Evolutionary conservation across 1,140 invertebrate genomes (phyloP), one percentile per base, ranked within the genome.

Genomic region (Probaryconus sp.): DNA sequence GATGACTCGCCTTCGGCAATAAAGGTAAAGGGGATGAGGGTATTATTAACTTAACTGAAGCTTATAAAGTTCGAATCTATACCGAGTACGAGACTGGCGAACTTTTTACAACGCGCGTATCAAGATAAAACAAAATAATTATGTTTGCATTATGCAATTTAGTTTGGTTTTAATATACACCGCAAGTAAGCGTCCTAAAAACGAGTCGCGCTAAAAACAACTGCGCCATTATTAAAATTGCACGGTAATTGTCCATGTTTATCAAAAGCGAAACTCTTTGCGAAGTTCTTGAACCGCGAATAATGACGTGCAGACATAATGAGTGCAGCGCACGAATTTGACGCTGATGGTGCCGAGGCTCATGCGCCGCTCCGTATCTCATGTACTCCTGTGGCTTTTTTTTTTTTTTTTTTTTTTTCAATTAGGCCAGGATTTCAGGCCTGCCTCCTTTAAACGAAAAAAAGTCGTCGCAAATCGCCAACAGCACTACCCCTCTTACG

Each of bases 401-500:
- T 40, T 51, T 42, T 31, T 7, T n/a, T 42, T 43, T 18, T 55
- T 50, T 38, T 33, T 61, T 53, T 70, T 76, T 60, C 51, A 73
- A 70, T 55, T 72, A 73, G 56, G 70, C 67, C 60, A 56, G 47
- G 7, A 30, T 47, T 58, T 35, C 64, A 37, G 63, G 16, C 31
- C 53, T 14, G 65, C 58, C 38, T 56, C 33, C 47, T 37, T 38
- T 18, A 21, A 18, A 51, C 50, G n/a, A 70, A 47, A 74, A 74
- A 65, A 79, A 60, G 42, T 81, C 73, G 68, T 77, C 71, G 72
- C 77, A 70, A 85, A 82, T 79, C 79, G 56, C 61, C 56, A 58
- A 76, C 67, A 47, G 37, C 69, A 56, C 74, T 56, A 67, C 79
- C 73, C 58, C 72, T 73, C 64, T 74, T 51, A 76, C 30, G 65